These are phyloP conservation scores for Anabacerthia variegaticeps DNA, from an alignment of 2,797 vertebrate genomes.

Conservation along the genomic window DNA sequence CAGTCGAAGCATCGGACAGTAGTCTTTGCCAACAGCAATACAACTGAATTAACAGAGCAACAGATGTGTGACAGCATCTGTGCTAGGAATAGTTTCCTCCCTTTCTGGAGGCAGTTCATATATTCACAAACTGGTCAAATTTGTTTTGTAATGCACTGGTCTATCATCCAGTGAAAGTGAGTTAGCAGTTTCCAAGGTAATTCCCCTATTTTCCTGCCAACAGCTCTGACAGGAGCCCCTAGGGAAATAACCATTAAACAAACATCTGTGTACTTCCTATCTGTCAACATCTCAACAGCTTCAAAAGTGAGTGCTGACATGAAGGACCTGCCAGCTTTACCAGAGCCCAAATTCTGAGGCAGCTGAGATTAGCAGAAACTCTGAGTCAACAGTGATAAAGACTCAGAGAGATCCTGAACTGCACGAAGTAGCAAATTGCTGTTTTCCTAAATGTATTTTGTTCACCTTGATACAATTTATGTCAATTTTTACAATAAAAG, in stretches of 20 bases:
- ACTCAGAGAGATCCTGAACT: background rate
- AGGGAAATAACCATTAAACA: conserved; percentile 46
- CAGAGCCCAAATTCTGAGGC: background rate
- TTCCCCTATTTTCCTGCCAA: conserved; percentile 7
- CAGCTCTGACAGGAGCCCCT: background rate
- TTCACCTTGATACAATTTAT: conserved; percentile 28
- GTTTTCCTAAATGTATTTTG: conserved; percentile 27
- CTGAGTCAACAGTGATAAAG: conserved; percentile 16
- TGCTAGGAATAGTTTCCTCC: background rate
- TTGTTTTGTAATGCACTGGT: background rate
- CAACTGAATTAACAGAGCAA: background rate
- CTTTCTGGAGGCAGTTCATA: background rate
- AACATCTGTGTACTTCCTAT: conserved; percentile 47
- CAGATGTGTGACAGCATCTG: background rate
- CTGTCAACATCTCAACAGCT: conserved; percentile 31
- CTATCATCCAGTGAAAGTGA: background rate
- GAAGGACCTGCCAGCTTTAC: conserved; percentile 4
- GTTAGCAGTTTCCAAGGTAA: conserved; percentile 40
- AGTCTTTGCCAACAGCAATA: background rate
- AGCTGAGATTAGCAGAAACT: conserved; percentile 10
- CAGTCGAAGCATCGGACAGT: background rate
- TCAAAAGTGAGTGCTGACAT: background rate
- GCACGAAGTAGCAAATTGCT: background rate
- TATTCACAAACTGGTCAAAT: background rate
- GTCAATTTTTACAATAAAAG: conserved; percentile 56